phyloP scores from a whole-genome alignment of 64 coral and sea anemone genomes.

The Exaiptasia diaphana region DNA sequence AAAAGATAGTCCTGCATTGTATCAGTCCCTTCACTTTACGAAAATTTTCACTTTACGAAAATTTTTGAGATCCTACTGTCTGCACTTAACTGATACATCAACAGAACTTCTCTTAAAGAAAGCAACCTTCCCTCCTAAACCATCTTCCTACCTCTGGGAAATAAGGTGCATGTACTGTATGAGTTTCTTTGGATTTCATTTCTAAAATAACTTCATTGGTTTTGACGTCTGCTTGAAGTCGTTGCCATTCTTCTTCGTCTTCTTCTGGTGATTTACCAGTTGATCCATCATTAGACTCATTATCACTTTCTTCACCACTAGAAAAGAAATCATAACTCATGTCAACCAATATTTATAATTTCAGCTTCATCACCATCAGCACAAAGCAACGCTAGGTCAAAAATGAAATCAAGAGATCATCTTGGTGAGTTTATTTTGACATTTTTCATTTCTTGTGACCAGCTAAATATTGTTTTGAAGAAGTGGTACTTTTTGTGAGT shows the following conservation, averaged over 20 bases:
- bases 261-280: conserved; percentile 39
- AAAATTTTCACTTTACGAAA: too few species aligned
- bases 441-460: too few species aligned
- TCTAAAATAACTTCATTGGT: conserved; percentile 78
- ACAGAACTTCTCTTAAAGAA: too few species aligned
- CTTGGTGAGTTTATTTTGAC: too few species aligned
- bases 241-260: conserved; percentile 92
- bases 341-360: neutral
- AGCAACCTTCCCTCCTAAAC: too few species aligned
- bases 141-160: conserved; percentile 90
- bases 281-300: neutral
- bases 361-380: neutral
- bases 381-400: neutral
- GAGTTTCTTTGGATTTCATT: conserved; percentile 82
- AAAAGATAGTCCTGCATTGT: too few species aligned
- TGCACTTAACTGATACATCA: too few species aligned
- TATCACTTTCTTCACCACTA: conserved; percentile 45
- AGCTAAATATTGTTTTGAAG: too few species aligned
- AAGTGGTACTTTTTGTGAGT: too few species aligned
- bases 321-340: neutral
- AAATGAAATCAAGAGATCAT: too few species aligned
- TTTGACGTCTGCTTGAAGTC: conserved; percentile 76
- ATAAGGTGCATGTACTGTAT: conserved; percentile 85
- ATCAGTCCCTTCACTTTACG: too few species aligned
- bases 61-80: too few species aligned